Evolutionary conservation across 2,888 invertebrate species (phyloP).

Genomic region (Helicoverpa assulta): DNA sequence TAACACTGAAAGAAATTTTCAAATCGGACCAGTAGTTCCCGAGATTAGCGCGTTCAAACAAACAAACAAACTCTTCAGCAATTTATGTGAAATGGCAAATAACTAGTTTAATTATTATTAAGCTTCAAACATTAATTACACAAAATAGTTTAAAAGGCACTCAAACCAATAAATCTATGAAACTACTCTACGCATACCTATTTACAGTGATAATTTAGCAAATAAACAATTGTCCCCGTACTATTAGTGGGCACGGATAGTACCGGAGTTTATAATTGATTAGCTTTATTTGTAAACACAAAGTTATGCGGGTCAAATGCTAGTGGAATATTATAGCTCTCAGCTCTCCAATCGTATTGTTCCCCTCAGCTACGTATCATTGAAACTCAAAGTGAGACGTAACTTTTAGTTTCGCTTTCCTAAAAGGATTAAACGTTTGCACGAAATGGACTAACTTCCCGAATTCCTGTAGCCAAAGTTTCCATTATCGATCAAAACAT

Average conservation of each 20-base stretch:
- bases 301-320: constrained; percentile 51
- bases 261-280: constrained; percentile 42
- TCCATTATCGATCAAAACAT: neutral
- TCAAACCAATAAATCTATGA: neutral
- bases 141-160: too few relatives aligned
- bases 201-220: constrained; percentile 26
- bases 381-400: constrained; percentile 45
- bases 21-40: too few relatives aligned
- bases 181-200: constrained; percentile 9
- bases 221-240: constrained; percentile 26
- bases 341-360: constrained; percentile 32
- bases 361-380: constrained; percentile 18
- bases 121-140: too few relatives aligned
- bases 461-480: constrained; percentile 8
- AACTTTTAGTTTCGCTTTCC: constrained; percentile 65
- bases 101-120: neutral
- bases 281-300: constrained; percentile 46
- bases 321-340: constrained; percentile 47
- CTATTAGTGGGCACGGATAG: constrained; percentile 22
- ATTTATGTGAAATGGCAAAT: neutral
- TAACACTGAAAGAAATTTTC: too few relatives aligned
- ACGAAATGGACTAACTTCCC: constrained; percentile 49
- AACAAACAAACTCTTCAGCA: too few relatives aligned
- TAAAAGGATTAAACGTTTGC: constrained; percentile 52
- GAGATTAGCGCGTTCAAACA: too few relatives aligned